Conservation (phyloP, 2,797 vertebrate species). For the Monodelphis domestica region DNA sequence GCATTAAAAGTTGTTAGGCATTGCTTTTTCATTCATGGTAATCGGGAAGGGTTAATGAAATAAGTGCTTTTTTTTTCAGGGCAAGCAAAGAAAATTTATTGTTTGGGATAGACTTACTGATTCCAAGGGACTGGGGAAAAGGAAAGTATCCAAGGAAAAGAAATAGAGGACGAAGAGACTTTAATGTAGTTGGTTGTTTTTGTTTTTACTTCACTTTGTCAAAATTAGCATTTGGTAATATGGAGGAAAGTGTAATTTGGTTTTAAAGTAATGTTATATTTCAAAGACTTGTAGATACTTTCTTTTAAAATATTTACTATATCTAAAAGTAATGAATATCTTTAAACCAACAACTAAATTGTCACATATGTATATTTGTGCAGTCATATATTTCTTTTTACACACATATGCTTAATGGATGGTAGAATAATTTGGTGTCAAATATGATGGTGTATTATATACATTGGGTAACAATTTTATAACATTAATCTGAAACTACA, state of each 20-base stretch:
- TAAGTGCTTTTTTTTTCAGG: not conserved
- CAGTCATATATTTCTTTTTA: not conserved
- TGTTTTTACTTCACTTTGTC: conserved; percentile 25
- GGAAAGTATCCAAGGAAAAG: not conserved
- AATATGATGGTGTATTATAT: too few relatives aligned
- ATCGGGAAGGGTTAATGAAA: conserved; percentile 32
- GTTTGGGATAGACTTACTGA: too few relatives aligned
- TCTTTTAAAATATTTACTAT: too few relatives aligned
- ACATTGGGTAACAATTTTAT: too few relatives aligned
- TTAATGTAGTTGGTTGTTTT: not conserved
- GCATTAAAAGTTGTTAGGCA: not conserved
- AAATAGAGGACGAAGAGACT: too few relatives aligned
- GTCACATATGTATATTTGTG: not conserved
- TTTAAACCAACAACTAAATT: too few relatives aligned
- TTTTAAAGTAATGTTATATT: conserved; percentile 6
- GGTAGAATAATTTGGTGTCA: too few relatives aligned
- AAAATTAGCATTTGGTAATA: conserved; percentile 14
- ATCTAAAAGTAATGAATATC: too few relatives aligned
- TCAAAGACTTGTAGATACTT: not conserved
- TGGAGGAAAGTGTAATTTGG: conserved; percentile 9
- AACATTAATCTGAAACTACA: too few relatives aligned
- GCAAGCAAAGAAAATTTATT: not conserved
- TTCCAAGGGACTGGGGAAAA: not conserved
- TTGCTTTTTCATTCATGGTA: not conserved
- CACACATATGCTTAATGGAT: not conserved